A percentile compares a stretch with the other conserved stretches of the same genome.
These are phyloP conservation scores for Discoglossus pictus DNA, from an alignment of 2,797 vertebrate genomes.

Conservation along the genomic window DNA sequence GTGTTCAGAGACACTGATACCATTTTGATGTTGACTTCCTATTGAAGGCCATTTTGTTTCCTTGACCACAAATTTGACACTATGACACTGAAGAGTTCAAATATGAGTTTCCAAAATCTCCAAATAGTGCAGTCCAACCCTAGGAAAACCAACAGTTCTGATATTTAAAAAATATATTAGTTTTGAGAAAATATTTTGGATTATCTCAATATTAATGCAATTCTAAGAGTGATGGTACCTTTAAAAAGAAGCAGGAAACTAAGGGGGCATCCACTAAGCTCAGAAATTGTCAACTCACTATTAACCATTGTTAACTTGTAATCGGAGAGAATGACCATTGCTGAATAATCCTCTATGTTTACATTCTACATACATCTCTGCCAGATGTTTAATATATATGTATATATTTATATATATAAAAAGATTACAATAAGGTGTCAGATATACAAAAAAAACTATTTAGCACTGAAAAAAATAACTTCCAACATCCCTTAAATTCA, in stretches of 20 bases:
- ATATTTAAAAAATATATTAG: too few relatives aligned
- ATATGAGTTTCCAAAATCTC: too few relatives aligned
- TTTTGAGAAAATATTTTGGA: too few relatives aligned
- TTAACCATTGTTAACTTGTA: constrained; percentile 14
- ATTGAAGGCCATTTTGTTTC: too few relatives aligned
- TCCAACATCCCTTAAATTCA: constrained; percentile 63
- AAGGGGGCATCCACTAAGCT: not conserved
- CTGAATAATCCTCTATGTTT: constrained; percentile 53
- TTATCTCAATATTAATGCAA: too few relatives aligned
- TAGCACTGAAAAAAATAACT: constrained; percentile 62
- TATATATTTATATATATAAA: constrained; percentile 62
- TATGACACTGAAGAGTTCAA: too few relatives aligned
- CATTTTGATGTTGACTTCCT: too few relatives aligned
- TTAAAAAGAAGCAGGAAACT: constrained; percentile 60
- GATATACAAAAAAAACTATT: constrained; percentile 65
- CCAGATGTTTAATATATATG: constrained; percentile 66
- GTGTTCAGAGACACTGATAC: too few relatives aligned
- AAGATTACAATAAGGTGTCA: constrained; percentile 66
- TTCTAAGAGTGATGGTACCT: constrained; percentile 61
- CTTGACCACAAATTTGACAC: too few relatives aligned
- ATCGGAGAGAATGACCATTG: constrained; percentile 22
- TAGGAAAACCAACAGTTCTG: too few relatives aligned
- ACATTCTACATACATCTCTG: constrained; percentile 69
- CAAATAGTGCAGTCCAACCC: too few relatives aligned
- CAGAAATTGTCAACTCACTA: not conserved